Percentiles rank a stretch among this genome's conserved stretches.
Conservation (phyloP, 2,797 vertebrate species). For the Paedocypris micromegethes region DNA sequence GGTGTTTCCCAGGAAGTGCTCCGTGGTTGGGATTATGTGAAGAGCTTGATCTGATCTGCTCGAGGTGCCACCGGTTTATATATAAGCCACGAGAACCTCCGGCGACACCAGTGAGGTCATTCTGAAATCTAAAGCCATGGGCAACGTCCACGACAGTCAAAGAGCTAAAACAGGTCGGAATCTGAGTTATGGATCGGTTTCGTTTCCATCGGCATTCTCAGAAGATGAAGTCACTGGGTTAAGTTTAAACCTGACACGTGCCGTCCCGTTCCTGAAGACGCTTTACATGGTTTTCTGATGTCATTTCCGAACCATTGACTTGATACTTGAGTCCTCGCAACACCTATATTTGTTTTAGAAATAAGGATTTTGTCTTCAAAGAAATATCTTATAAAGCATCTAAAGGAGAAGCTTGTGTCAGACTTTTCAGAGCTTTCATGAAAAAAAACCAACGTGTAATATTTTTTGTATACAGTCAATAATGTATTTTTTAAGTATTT, state of each 20-base stretch:
- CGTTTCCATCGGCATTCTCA: conserved; percentile 4
- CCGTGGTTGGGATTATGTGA: background rate
- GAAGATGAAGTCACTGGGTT: conserved; percentile 20
- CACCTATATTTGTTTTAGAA: no score
- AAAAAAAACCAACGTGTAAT: no score
- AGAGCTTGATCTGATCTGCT: conserved; percentile 16
- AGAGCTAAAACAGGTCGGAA: conserved; percentile 26
- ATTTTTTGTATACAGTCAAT: no score
- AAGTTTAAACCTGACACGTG: conserved; percentile 19
- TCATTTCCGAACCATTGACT: conserved; percentile 9
- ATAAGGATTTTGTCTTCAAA: no score
- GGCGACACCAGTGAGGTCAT: conserved; percentile 61
- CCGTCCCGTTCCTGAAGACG: no score
- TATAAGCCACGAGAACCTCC: conserved; percentile 20
- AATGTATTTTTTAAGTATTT: no score
- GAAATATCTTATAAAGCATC: no score
- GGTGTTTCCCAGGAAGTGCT: background rate
- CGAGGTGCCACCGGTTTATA: conserved; percentile 47
- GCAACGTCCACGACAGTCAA: conserved; percentile 14
- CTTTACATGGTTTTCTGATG: background rate
- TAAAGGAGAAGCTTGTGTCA: no score
- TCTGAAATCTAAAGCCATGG: conserved; percentile 9
- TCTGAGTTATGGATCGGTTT: conserved; percentile 7
- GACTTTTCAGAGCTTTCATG: no score
- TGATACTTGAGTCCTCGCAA: no score